Percentiles rank a stretch among this genome's conserved stretches.
Evolutionary conservation across 2,797 vertebrate species (phyloP).

Genomic region (Leptatherina wallacei): DNA sequence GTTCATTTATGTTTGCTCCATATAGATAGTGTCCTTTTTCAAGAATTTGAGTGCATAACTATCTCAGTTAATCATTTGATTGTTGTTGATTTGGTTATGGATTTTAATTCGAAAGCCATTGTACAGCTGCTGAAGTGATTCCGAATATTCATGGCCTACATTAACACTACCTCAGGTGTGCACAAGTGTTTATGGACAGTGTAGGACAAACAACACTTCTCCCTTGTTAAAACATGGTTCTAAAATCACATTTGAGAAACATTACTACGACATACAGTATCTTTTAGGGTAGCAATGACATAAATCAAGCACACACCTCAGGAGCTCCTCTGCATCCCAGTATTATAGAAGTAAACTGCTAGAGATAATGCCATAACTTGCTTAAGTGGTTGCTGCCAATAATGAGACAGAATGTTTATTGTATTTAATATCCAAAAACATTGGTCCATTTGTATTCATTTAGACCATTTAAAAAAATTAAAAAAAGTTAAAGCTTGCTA

Average conservation of each 20-base stretch:
- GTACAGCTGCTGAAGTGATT: conserved; percentile 25
- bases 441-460: conserved; percentile 20
- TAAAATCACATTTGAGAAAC: conserved; percentile 2
- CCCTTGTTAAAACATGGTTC: conserved; percentile 7
- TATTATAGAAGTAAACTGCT: conserved; percentile 5
- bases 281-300: background rate
- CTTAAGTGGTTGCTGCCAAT: conserved; percentile 52
- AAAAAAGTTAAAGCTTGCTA: conserved; percentile 13
- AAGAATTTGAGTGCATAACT: background rate
- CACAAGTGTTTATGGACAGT: conserved; percentile 45
- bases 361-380: conserved; percentile 28
- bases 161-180: conserved; percentile 80
- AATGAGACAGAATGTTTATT: conserved; percentile 4
- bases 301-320: background rate
- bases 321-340: conserved; percentile 18
- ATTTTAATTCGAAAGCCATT: conserved; percentile 1
- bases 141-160: conserved; percentile 58
- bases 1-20: background rate
- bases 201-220: conserved; percentile 16
- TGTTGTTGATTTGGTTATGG: conserved; percentile 27
- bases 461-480: conserved; percentile 7
- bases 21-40: background rate
- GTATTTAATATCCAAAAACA: conserved; percentile 22
- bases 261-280: conserved; percentile 13
- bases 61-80: conserved; percentile 21